phyloP scores from a whole-genome alignment of 1,140 invertebrate species.

The Psilanteris sp. region DNA sequence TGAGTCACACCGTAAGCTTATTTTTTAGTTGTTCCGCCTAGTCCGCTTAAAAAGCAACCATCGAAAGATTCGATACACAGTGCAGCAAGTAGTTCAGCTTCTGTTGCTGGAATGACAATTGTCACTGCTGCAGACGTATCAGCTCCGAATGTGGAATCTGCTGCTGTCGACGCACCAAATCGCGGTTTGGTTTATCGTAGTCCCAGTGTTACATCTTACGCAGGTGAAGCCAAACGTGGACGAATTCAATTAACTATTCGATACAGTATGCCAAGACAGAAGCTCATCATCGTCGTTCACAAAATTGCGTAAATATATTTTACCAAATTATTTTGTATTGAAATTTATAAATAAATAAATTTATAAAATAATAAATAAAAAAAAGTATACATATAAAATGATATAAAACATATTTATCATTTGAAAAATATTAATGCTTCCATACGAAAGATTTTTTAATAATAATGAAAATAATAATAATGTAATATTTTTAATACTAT shows the following conservation, averaged over 20 bases:
- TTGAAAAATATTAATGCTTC: too few species aligned
- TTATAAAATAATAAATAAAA: too few species aligned
- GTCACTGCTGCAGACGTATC: conserved; percentile 54
- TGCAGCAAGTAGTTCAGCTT: conserved; percentile 67
- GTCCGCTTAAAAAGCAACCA: conserved; percentile 72
- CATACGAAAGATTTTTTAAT: too few species aligned
- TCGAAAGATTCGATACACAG: conserved; percentile 77
- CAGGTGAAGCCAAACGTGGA: conserved; percentile 86
- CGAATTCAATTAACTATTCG: conserved; percentile 92
- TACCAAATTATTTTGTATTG: conserved; percentile 1
- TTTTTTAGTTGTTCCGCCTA: conserved; percentile 67
- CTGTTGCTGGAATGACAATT: conserved; percentile 58
- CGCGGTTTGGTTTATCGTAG: conserved; percentile 71
- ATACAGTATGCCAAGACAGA: conserved; percentile 90
- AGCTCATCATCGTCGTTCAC: conserved; percentile 90
- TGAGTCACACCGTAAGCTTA: conserved; percentile 12
- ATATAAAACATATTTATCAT: too few species aligned
- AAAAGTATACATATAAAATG: too few species aligned
- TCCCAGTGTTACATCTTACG: conserved; percentile 81
- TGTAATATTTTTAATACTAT: too few species aligned
- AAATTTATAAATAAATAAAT: too few species aligned
- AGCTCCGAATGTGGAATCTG: conserved; percentile 68
- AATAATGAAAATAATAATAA: too few species aligned
- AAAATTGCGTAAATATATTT: conserved; percentile 88
- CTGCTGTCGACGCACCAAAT: conserved; percentile 57